These are phyloP conservation scores for Callaeas wilsoni DNA, from an alignment of 2,113 vertebrate genomes.

Conservation along the genomic window DNA sequence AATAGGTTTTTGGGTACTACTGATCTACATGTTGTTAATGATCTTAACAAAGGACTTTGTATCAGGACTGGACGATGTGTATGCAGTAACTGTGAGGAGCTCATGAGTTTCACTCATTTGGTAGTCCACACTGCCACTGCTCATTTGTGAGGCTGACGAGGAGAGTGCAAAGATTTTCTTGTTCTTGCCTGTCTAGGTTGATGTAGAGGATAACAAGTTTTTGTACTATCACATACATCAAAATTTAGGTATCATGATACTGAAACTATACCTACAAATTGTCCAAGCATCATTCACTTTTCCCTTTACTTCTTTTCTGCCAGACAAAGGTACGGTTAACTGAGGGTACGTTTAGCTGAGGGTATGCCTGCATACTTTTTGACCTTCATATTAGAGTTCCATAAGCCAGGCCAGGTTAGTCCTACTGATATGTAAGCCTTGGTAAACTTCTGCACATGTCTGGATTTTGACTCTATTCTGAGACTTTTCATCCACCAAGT, in stretches of 20 bases:
- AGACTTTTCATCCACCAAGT: not conserved
- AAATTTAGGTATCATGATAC: not conserved
- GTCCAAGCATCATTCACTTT: not conserved
- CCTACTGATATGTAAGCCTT: not conserved
- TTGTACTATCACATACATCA: not conserved
- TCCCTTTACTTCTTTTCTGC: not conserved
- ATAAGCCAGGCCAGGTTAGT: not conserved
- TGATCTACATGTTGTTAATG: not conserved
- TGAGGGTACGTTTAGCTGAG: not conserved
- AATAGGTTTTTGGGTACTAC: not conserved
- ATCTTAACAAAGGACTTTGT: not conserved
- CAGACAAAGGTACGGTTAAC: not conserved
- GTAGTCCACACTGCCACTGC: not conserved
- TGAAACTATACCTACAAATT: not conserved
- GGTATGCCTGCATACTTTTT: not conserved
- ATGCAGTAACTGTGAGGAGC: not conserved
- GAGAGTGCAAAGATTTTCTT: not conserved
- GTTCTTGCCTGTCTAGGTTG: not conserved
- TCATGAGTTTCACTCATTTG: not conserved
- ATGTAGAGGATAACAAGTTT: not conserved
- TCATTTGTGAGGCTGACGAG: not conserved
- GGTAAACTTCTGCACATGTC: not conserved
- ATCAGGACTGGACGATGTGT: not conserved
- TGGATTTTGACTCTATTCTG: not conserved
- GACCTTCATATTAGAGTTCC: not conserved